phyloP scores from a whole-genome alignment of 1,140 invertebrate species.

The Asobara japonica region DNA sequence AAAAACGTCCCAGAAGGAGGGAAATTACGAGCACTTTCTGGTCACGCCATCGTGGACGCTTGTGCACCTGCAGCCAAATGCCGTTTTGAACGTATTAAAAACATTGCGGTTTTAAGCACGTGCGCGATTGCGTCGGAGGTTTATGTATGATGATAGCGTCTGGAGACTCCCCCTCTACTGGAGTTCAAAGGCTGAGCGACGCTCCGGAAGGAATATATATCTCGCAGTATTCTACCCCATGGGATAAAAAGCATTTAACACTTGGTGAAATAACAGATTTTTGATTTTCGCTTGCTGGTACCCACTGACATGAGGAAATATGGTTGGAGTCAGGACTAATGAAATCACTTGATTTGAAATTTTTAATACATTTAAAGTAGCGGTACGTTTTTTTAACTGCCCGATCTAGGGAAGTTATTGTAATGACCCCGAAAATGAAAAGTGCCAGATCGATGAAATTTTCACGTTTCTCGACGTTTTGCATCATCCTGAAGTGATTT shows the following conservation, averaged over 20 bases:
- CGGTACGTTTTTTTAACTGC: too few species aligned
- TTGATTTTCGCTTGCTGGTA: too few species aligned
- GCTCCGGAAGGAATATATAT: conserved; percentile 18
- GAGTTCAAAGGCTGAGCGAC: conserved; percentile 9
- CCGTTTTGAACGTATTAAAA: conserved; percentile 39
- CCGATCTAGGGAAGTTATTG: too few species aligned
- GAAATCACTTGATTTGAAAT: too few species aligned
- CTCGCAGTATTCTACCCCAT: background rate
- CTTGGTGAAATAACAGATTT: background rate
- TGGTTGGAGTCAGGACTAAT: too few species aligned
- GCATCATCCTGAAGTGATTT: too few species aligned
- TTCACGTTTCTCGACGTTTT: too few species aligned
- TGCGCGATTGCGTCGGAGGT: conserved; percentile 34
- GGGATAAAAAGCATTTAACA: background rate
- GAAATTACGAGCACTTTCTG: conserved; percentile 36
- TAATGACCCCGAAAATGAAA: too few species aligned
- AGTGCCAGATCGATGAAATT: too few species aligned
- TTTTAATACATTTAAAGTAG: too few species aligned
- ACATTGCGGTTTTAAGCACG: conserved; percentile 29
- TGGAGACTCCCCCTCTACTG: background rate
- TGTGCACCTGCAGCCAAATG: conserved; percentile 42
- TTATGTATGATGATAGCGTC: conserved; percentile 19
- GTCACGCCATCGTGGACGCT: conserved; percentile 40
- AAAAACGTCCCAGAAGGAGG: background rate
- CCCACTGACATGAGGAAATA: too few species aligned